Percentiles rank a stretch among this genome's conserved stretches.
Evolutionary conservation across 2,797 vertebrate genomes (phyloP).

Genomic region (Lagocephalus sceleratus): DNA sequence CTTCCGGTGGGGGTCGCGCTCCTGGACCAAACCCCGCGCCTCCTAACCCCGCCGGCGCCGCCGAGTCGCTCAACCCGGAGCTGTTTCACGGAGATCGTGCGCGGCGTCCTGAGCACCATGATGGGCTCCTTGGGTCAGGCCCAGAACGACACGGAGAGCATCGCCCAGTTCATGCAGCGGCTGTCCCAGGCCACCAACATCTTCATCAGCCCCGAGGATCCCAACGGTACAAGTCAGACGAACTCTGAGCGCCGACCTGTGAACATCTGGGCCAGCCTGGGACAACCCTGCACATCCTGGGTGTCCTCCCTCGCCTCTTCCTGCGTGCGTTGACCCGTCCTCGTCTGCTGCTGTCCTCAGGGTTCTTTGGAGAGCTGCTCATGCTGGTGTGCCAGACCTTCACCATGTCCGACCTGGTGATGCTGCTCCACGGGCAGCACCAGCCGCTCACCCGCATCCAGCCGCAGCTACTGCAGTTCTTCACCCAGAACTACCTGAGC

Average conservation of each 20-base stretch:
- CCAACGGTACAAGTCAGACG: no score
- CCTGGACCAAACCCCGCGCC: slow-evolving; percentile 32
- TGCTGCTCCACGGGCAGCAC: slow-evolving; percentile 90
- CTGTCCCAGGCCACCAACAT: slow-evolving; percentile 89
- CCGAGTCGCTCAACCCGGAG: slow-evolving; percentile 83
- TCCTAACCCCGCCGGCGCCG: slow-evolving; percentile 33
- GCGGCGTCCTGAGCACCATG: slow-evolving; percentile 87
- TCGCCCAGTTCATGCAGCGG: slow-evolving; percentile 90
- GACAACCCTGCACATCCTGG: no score
- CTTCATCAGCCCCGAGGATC: slow-evolving; percentile 88
- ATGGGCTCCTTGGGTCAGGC: slow-evolving; percentile 86
- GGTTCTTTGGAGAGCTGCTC: slow-evolving; percentile 90
- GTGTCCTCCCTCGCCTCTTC: no score
- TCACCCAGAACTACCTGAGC: slow-evolving; percentile 87
- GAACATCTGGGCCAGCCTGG: no score
- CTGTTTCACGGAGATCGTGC: slow-evolving; percentile 90
- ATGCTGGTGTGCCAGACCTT: slow-evolving; percentile 90
- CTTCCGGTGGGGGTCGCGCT: slow-evolving; percentile 33
- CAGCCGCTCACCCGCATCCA: slow-evolving; percentile 88
- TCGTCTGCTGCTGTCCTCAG: slow-evolving; percentile 48
- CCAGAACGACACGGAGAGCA: slow-evolving; percentile 88
- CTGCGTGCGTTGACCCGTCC: no score
- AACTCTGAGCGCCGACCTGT: no score
- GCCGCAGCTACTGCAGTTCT: slow-evolving; percentile 86
- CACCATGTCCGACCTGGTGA: slow-evolving; percentile 92